phyloP scores from a whole-genome alignment of 2,888 invertebrate genomes.

The Drosophila ezoana region DNA sequence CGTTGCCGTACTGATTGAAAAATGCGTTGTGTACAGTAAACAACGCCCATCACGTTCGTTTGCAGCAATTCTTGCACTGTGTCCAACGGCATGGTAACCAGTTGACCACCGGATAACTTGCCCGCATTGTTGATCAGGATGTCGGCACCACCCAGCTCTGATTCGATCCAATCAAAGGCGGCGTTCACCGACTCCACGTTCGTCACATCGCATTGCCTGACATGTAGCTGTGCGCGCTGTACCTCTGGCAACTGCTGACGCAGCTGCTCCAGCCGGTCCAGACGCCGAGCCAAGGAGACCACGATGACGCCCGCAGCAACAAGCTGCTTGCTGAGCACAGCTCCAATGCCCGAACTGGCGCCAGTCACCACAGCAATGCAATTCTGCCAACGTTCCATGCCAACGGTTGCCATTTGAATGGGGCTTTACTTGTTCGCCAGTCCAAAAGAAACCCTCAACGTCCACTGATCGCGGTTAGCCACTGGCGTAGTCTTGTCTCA shows the following conservation, averaged over 20 bases:
- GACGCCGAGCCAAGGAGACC: conserved; percentile 86
- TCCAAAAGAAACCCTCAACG: conserved; percentile 6
- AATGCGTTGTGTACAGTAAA: conserved; percentile 85
- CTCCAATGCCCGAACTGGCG: conserved; percentile 87
- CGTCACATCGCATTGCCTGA: conserved; percentile 84
- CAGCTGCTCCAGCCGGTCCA: conserved; percentile 77
- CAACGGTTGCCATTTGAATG: conserved; percentile 29
- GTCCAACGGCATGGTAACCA: conserved; percentile 60
- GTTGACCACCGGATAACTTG: conserved; percentile 66
- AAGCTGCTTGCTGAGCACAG: conserved; percentile 84
- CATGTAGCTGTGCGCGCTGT: conserved; percentile 47
- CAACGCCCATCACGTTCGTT: conserved; percentile 85
- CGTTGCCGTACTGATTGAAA: conserved; percentile 84
- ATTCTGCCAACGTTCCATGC: conserved; percentile 87
- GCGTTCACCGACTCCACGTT: conserved; percentile 86
- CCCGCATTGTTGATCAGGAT: conserved; percentile 88
- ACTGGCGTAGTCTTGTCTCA: neutral
- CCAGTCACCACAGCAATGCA: conserved; percentile 88
- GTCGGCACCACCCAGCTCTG: conserved; percentile 86
- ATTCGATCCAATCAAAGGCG: conserved; percentile 85
- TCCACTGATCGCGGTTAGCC: conserved; percentile 6
- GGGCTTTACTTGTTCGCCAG: neutral
- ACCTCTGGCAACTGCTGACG: conserved; percentile 41
- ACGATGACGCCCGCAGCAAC: conserved; percentile 86
- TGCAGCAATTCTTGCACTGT: conserved; percentile 83